Conservation (phyloP, 2,113 vertebrate genomes). For the Gallinago undulata region DNA sequence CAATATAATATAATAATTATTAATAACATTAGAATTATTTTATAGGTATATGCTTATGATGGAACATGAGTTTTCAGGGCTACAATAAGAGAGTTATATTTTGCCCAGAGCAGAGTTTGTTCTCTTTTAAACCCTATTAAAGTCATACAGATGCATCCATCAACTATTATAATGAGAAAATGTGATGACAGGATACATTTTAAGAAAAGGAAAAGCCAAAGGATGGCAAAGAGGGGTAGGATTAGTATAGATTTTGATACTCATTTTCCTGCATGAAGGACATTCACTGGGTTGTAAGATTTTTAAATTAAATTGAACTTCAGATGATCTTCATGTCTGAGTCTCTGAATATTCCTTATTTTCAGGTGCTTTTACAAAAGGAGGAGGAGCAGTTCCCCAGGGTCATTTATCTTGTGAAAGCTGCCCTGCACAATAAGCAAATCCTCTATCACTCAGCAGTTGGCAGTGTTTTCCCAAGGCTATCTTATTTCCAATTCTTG, state of each 20-base stretch:
- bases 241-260: background rate
- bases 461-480: background rate
- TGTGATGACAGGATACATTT: background rate
- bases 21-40: background rate
- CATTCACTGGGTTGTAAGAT: background rate
- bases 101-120: background rate
- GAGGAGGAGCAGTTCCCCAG: background rate
- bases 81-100: background rate
- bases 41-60: background rate
- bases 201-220: background rate
- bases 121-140: background rate
- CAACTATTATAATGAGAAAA: background rate
- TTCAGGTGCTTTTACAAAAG: background rate
- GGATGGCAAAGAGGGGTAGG: background rate
- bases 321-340: background rate
- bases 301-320: conserved; percentile 28
- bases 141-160: background rate
- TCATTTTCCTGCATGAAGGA: background rate
- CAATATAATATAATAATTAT: background rate
- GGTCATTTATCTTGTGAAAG: background rate
- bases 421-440: background rate
- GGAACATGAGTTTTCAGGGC: background rate
- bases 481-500: background rate
- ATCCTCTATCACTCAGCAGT: background rate
- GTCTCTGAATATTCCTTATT: background rate